Base-by-base conservation (phyloP, 2,113 vertebrate species). In the Vidua chalybeata region DNA sequence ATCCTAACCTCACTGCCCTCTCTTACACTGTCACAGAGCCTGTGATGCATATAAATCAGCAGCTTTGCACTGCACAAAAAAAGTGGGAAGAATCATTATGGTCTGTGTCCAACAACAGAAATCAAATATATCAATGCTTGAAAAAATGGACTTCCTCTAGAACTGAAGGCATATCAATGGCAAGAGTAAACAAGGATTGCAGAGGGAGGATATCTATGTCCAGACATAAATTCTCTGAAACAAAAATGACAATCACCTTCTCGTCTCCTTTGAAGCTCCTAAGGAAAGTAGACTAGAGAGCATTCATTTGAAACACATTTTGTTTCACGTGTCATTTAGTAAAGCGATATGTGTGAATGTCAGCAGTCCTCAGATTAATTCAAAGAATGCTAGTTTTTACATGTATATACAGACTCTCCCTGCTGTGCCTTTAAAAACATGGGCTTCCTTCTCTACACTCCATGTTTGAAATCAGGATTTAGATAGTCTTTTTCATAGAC, bases 211-310 rank as follows among this genome's bases (percentile, higher is more conserved):
- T 28, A 26, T 43, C 15, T 39, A 8, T 15, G 7, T 73, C 37
- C 49, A 74, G 58, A 75, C 10, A 37, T 22, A 76, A 77, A 33
- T 5, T 52, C 26, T 48, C 67, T 76, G 72, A 51, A 64, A 45
- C 31, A 89, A 87, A 89, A 89, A 24, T 55, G 19, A 37, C 16
- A 71, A 19, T 30, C 2, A 10, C 0, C 1, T 82, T 74, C 23
- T 79, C 90, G 79, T 84, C 66, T 52, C 81, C 76, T 90, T 75
- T 28, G 15, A 48, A 97, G 82, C 73, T 94, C n/a, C 67, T 58
- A 75, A 90, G 62, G 74, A 84, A 90, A 69, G 35, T 73, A 94
- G 94, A 77, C 31, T 24, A 7, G 87, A 86, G 14, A 85, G 27
- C 69, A 27, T 78, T 76, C n/a, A 52, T 79, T 89, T 75, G 26